Evolutionary conservation across 2,888 invertebrate species (phyloP).

Genomic region (Melitaea athalia): DNA sequence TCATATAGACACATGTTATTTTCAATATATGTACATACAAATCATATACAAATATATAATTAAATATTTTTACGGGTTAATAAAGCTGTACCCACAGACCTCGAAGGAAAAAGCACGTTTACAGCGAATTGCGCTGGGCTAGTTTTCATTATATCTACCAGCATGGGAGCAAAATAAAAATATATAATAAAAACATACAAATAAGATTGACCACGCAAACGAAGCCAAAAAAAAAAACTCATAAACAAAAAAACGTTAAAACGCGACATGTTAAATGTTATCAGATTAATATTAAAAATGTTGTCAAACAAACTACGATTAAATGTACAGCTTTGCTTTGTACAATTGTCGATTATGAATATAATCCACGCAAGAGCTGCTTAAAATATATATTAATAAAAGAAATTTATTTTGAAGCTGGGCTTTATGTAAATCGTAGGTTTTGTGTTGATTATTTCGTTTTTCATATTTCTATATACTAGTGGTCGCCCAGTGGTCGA

Average conservation of each 20-base stretch:
- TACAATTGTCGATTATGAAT: constrained; percentile 1
- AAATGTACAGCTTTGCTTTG: background rate
- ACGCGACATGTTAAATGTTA: background rate
- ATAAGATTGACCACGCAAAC: background rate
- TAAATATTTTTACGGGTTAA: too few species aligned
- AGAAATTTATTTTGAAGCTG: background rate
- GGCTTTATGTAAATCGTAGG: too few species aligned
- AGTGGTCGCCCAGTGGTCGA: too few species aligned
- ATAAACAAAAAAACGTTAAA: background rate
- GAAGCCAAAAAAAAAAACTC: background rate
- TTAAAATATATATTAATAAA: background rate
- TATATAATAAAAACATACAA: background rate
- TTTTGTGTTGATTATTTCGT: too few species aligned
- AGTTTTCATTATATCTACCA: too few species aligned
- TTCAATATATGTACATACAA: too few species aligned
- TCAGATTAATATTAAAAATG: constrained; percentile 1
- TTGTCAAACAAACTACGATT: constrained; percentile 1
- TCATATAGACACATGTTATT: too few species aligned
- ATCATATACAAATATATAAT: too few species aligned
- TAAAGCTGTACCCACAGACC: too few species aligned
- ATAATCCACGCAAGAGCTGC: background rate
- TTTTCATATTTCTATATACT: too few species aligned
- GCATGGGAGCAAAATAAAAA: background rate
- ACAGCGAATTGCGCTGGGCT: too few species aligned
- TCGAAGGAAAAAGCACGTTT: too few species aligned